Conservation (phyloP, 2,113 vertebrate genomes). For the Nicator chloris region DNA sequence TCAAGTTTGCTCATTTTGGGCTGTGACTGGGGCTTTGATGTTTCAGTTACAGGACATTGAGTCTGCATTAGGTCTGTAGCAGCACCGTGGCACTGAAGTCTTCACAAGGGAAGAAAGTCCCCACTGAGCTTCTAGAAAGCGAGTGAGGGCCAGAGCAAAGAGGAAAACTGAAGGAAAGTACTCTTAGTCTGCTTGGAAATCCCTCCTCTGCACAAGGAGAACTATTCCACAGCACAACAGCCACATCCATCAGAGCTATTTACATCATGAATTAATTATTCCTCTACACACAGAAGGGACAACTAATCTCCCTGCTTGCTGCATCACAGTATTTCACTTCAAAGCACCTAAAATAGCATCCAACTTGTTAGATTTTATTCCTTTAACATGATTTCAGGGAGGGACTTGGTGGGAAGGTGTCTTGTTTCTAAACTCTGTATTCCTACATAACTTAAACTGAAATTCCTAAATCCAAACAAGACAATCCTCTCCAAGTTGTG, state of each 20-base stretch:
- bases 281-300: neutral
- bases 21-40: neutral
- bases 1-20: neutral
- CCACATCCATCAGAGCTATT: neutral
- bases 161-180: neutral
- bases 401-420: accelerated
- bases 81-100: neutral
- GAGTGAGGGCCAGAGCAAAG: neutral
- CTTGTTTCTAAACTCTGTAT: neutral
- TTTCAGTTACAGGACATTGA: neutral
- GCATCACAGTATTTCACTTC: neutral
- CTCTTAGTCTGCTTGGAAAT: neutral
- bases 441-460: neutral
- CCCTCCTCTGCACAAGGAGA: neutral
- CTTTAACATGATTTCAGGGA: neutral
- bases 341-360: neutral
- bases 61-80: neutral
- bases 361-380: neutral
- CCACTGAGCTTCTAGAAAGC: neutral
- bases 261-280: neutral
- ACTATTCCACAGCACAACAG: neutral
- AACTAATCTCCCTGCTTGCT: neutral
- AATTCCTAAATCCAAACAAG: neutral
- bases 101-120: neutral
- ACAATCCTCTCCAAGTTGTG: neutral